Evolutionary conservation across 64 coral and sea anemone species (phyloP).

Genomic region (Stichodactyla mertensii): DNA sequence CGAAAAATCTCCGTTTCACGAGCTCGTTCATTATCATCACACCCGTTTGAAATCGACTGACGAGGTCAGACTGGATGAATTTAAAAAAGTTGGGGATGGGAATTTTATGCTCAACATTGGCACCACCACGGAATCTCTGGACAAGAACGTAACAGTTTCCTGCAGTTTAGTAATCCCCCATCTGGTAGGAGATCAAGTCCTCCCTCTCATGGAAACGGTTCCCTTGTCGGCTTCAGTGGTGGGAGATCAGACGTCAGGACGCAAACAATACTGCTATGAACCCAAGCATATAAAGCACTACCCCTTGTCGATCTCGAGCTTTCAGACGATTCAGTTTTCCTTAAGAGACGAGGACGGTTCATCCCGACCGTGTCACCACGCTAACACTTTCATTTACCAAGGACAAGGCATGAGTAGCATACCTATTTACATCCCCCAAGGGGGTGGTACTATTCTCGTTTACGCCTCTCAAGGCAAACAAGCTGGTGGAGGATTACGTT

Average conservation of each 20-base stretch:
- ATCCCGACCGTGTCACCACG: too few species aligned
- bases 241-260: background rate
- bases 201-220: background rate
- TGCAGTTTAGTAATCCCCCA: background rate
- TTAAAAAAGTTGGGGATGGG: too few species aligned
- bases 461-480: background rate
- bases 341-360: background rate
- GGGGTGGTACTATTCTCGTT: background rate
- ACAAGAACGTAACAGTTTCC: background rate
- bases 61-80: too few species aligned
- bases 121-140: background rate
- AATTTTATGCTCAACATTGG: too few species aligned
- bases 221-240: background rate
- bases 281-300: background rate
- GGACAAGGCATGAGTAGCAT: background rate
- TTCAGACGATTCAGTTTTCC: background rate
- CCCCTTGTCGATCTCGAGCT: background rate
- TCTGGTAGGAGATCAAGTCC: background rate
- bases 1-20: too few species aligned
- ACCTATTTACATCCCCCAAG: background rate
- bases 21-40: too few species aligned
- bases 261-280: background rate
- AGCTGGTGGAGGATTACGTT: background rate
- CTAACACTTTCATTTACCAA: too few species aligned
- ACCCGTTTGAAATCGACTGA: too few species aligned